Percentiles rank a stretch among this genome's conserved stretches.
Conservation (phyloP, 2,888 invertebrate species). For the Tricholauxania praeusta region DNA sequence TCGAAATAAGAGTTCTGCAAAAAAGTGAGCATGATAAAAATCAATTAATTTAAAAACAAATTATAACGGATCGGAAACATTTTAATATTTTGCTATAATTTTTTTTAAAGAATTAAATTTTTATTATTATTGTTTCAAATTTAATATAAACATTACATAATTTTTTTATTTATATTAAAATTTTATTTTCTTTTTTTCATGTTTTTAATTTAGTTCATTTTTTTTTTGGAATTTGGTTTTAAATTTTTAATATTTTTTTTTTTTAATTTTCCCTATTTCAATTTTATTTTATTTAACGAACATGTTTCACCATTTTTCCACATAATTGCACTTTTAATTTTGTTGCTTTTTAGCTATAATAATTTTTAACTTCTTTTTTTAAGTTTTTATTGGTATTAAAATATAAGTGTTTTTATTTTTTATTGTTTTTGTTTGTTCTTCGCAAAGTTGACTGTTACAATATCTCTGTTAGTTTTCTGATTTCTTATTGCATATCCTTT, state of each 20-base stretch:
- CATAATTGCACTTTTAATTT: conserved; percentile 74
- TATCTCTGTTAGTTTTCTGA: not conserved
- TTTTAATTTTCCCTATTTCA: conserved; percentile 46
- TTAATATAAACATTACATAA: conserved; percentile 41
- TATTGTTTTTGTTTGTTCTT: not conserved
- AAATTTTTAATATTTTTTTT: conserved; percentile 43
- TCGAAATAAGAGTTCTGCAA: conserved; percentile 30
- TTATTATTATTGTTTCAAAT: conserved; percentile 21
- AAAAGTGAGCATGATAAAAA: conserved; percentile 13
- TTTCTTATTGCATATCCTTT: conserved; percentile 6
- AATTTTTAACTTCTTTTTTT: no score
- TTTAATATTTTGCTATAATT: conserved; percentile 14
- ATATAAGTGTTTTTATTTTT: no score
- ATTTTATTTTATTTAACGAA: conserved; percentile 59
- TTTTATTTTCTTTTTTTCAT: conserved; percentile 31
- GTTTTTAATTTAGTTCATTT: conserved; percentile 39
- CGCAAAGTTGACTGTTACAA: conserved; percentile 14
- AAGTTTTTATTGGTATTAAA: no score
- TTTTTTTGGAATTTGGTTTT: conserved; percentile 40
- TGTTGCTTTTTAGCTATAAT: conserved; percentile 48
- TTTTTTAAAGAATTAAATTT: not conserved
- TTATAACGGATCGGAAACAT: conserved; percentile 5
- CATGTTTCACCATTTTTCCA: conserved; percentile 67
- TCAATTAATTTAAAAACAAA: conserved; percentile 18
- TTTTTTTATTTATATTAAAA: conserved; percentile 6